Evolutionary conservation across 2,888 invertebrate species (phyloP).

Genomic region (Cryptophagus acutangulus): DNA sequence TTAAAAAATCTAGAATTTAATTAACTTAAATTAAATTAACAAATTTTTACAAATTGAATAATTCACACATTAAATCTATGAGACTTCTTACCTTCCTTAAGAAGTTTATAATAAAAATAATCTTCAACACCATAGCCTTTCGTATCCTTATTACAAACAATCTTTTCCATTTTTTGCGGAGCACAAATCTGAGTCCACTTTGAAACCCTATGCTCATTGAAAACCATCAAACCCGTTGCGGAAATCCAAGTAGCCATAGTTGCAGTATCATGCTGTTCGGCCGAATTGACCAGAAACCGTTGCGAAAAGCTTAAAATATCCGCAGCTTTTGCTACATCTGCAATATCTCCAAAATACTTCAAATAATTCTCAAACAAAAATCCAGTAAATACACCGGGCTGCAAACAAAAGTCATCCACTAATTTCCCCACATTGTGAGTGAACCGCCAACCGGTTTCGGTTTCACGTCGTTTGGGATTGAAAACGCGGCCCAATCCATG

Average conservation of each 20-base stretch:
- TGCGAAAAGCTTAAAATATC: constrained; percentile 69
- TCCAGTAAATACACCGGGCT: constrained; percentile 61
- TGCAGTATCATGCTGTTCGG: constrained; percentile 44
- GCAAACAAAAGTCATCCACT: constrained; percentile 62
- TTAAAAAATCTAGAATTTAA: no score
- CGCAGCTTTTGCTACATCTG: constrained; percentile 57
- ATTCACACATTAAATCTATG: no score
- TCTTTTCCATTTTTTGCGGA: no score
- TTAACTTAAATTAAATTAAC: no score
- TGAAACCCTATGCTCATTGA: constrained; percentile 62
- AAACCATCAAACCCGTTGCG: constrained; percentile 66
- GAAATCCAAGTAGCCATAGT: constrained; percentile 59
- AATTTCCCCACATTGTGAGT: constrained; percentile 61
- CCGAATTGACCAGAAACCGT: constrained; percentile 61
- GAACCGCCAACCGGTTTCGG: constrained; percentile 49
- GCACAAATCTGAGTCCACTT: constrained; percentile 72
- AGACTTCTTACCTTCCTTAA: no score
- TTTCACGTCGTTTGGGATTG: constrained; percentile 64
- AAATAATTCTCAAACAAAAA: constrained; percentile 73
- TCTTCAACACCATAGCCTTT: no score
- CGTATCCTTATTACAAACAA: no score
- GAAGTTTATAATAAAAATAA: no score
- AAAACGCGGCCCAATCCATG: constrained; percentile 73
- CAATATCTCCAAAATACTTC: constrained; percentile 51
- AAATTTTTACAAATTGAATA: no score